Evolutionary conservation across 2,888 invertebrate genomes (phyloP), one percentile per base, ranked within the genome.

Genomic region (Clitarchus hookeri): DNA sequence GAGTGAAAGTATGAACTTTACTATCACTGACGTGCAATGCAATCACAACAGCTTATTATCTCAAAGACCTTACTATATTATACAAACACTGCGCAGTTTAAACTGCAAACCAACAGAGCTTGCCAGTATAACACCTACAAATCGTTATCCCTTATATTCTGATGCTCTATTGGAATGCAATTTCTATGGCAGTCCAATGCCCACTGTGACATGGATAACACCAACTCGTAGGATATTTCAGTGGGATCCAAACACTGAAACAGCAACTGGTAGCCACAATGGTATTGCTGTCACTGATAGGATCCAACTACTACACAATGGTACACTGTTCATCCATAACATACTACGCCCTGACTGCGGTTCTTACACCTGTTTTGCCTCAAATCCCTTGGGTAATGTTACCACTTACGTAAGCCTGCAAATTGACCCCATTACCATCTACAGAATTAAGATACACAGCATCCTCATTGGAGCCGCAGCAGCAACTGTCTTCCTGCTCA

Each of bases 191-290:
- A 95, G 96, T 90, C 97, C 97, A 0, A 92, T 93, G 79, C 97
- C 97, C 2, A 95, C 96, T 84, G 93, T 98, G 85, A 96, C 96
- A 19, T 98, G 98, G 98, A 94, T 96, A 48, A 97, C 97, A 1
- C 97, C 97, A 6, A 94, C 93, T 0, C 93, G 95, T 85, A 93
- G 94, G 89, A 94, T 96, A 26, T 94, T 94, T 89, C 96, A 96
- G 88, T 96, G 96, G 95, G 96, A 95, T 91, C 96, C 96, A 0
- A 96, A 96, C 89, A 94, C 94, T 0, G 92, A 65, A 65, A 23
- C 91, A 19, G 92, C 87, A n/a, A 85, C 88, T 88, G 44, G 85
- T 44, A 87, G 87, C 87, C 79, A 87, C 83, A 87, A 88, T 2
- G 90, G 91, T 19, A 91, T 91, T 88, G 94, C 93, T 0, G 83